These are phyloP conservation scores for Megalonaias nervosa DNA, from an alignment of 1,140 invertebrate species.

Conservation along the genomic window DNA sequence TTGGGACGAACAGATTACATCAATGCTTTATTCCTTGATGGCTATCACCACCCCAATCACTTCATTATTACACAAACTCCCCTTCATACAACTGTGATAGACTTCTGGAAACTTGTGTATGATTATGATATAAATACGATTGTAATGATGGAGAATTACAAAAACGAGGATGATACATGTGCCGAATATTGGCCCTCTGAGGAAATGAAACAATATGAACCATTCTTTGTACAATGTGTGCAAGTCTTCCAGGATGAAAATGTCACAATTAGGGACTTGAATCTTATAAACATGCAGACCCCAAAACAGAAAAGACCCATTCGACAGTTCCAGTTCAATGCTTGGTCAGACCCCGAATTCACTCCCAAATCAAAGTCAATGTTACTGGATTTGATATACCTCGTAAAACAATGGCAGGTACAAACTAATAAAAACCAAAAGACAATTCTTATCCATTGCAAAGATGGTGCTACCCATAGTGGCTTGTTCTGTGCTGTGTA, in stretches of 20 bases:
- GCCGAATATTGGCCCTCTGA: conserved; percentile 65
- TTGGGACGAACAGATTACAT: conserved; percentile 72
- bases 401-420: conserved; percentile 59
- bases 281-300: conserved; percentile 43
- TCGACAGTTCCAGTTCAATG: conserved; percentile 66
- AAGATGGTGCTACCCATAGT: conserved; percentile 68
- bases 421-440: conserved; percentile 42
- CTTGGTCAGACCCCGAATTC: conserved; percentile 60
- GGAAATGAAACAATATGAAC: conserved; percentile 58
- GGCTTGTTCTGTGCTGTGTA: conserved; percentile 60
- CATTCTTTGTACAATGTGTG: conserved; percentile 60
- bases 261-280: conserved; percentile 58
- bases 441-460: conserved; percentile 64
- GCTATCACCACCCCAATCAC: conserved; percentile 53
- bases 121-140: conserved; percentile 63
- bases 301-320: conserved; percentile 49
- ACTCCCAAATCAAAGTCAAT: conserved; percentile 61
- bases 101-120: conserved; percentile 70
- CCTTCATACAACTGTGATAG: conserved; percentile 63
- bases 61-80: conserved; percentile 70
- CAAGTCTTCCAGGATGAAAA: conserved; percentile 60
- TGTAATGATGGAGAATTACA: conserved; percentile 65
- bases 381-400: conserved; percentile 60
- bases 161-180: conserved; percentile 60
- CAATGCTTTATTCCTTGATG: conserved; percentile 64